These are phyloP conservation scores for Orgyia antiqua DNA, from an alignment of 2,888 invertebrate genomes.

Conservation along the genomic window DNA sequence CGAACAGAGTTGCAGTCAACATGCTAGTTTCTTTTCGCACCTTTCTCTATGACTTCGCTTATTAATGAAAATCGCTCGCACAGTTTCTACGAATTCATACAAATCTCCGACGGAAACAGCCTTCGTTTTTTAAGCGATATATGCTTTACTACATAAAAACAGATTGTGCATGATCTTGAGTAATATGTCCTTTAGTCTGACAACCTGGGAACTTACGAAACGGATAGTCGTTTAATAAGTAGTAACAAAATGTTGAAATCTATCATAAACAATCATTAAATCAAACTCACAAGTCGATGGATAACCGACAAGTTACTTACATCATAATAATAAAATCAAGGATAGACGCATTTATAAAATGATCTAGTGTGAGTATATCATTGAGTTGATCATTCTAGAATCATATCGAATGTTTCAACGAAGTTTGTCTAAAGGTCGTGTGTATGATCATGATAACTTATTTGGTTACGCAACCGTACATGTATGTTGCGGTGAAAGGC, in stretches of 20 bases:
- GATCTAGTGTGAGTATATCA: constrained; percentile 10
- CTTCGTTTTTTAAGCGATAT: too few species aligned
- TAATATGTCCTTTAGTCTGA: constrained; percentile 2
- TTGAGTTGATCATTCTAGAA: constrained; percentile 13
- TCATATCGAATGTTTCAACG: constrained; percentile 14
- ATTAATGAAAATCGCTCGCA: too few species aligned
- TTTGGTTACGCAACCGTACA: constrained; percentile 42
- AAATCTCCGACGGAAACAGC: too few species aligned
- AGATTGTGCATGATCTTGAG: too few species aligned
- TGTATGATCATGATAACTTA: constrained; percentile 35
- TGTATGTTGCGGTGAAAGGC: constrained; percentile 50
- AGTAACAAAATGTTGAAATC: constrained; percentile 13
- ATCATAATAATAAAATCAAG: constrained; percentile 20
- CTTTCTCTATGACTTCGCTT: too few species aligned
- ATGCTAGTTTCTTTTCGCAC: too few species aligned
- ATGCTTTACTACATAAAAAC: too few species aligned
- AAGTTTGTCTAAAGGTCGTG: constrained; percentile 34
- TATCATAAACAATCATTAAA: constrained; percentile 10
- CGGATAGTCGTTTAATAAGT: constrained; percentile 12
- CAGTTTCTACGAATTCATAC: too few species aligned
- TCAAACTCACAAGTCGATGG: constrained; percentile 16
- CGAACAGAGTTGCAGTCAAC: too few species aligned
- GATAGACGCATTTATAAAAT: constrained; percentile 17
- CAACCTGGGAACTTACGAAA: constrained; percentile 2
- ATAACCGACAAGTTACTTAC: constrained; percentile 11